Conservation (phyloP, 1,140 invertebrate species). For the Colletes latitarsis region DNA sequence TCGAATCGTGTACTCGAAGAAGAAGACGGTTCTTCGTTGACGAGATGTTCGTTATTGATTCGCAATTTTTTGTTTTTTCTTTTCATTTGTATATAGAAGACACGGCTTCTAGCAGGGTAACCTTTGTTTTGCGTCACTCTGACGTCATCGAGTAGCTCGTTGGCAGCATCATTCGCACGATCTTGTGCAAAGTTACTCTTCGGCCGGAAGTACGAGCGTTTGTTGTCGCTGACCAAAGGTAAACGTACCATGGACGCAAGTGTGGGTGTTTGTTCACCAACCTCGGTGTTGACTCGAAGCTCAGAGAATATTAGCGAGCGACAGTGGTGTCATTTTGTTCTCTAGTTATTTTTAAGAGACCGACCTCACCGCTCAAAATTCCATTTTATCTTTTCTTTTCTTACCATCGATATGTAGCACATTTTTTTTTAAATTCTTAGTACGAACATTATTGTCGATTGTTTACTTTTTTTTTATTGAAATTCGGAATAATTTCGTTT, state of each 20-base stretch:
- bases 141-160: too few relatives aligned
- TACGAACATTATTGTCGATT: not conserved
- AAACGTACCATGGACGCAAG: too few relatives aligned
- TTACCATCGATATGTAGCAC: not conserved
- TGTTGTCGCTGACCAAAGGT: too few relatives aligned
- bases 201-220: too few relatives aligned
- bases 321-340: not conserved
- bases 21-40: not conserved
- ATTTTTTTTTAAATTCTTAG: not conserved
- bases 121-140: not conserved
- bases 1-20: too few relatives aligned
- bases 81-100: conserved; percentile 13
- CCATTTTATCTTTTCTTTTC: not conserved
- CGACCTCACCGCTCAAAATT: not conserved
- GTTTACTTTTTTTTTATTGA: not conserved
- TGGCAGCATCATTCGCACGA: too few relatives aligned
- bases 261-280: not conserved
- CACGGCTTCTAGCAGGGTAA: not conserved
- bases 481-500: not conserved
- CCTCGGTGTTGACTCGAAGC: too few relatives aligned
- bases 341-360: not conserved
- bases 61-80: not conserved
- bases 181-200: too few relatives aligned
- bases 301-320: not conserved
- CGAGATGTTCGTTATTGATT: not conserved